Base-by-base conservation (phyloP, 2,797 vertebrate genomes). In the Dryobates pubescens region DNA sequence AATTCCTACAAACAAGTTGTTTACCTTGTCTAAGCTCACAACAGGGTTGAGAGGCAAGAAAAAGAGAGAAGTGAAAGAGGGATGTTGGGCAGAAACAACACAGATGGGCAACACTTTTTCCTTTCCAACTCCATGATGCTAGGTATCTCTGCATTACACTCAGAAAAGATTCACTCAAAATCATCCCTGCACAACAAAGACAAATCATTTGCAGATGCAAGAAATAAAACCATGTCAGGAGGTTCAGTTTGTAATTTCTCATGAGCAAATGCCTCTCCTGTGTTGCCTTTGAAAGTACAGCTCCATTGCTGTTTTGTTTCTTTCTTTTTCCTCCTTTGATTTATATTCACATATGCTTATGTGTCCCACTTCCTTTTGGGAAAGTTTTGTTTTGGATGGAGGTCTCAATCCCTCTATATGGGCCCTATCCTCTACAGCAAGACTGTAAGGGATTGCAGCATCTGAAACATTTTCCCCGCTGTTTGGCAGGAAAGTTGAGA, bases 381-480 rank as follows among this genome's bases (percentile, higher is more conserved):
- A 74, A 84, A 79, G 27, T 19, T 63, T 88, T 2, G 0, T 64
- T 61, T 71, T 27, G 61, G 38, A 70, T 62, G 45, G 29, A 77
- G 36, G 71, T 32, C n/a, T 65, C 27, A 84, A 3, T 58, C 79
- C 36, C 41, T 64, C 45, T 79, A 3, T 17, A 29, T 7, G 32
- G 17, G 23, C 30, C 23, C n/a, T 71, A 23, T 45, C 86, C 36
- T n/a, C 17, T 77, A 70, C 24, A 54, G 38, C 7, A 68, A 54
- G 75, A n/a, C 29, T 38, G 7, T 1, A 34, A 51, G 47, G 70
- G n/a, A 77, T 17, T 24, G 16, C 9, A 32, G 34, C 4, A 3
- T 43, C 49, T 74, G 64, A 74, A 91, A 74, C 0, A 1, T 26
- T 2, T 1, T 2, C 7, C 3, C 2, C 19, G 17, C 61, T 45